Percentiles rank a stretch among this genome's conserved stretches.
These are phyloP conservation scores for Maconellicoccus hirsutus DNA, from an alignment of 1,140 invertebrate genomes.

Conservation along the genomic window DNA sequence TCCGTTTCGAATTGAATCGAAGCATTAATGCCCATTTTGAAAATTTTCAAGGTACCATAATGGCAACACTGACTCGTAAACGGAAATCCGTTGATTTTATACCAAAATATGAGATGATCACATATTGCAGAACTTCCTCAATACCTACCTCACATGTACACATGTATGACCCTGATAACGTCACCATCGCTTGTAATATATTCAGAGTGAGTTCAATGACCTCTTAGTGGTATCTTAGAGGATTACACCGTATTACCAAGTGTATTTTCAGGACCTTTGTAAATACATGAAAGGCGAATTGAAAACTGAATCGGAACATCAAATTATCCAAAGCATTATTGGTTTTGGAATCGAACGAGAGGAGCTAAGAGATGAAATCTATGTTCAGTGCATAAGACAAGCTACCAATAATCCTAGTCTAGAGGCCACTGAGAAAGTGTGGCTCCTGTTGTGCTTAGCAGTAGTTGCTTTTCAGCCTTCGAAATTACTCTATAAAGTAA, in stretches of 20 bases:
- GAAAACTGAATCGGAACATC: constrained; percentile 66
- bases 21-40: no score
- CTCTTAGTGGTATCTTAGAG: not conserved
- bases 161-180: constrained; percentile 89
- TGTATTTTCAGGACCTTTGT: constrained; percentile 64
- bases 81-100: constrained; percentile 63
- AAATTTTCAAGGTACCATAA: constrained; percentile 51
- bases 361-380: constrained; percentile 77
- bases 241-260: no score
- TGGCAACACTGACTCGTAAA: constrained; percentile 76
- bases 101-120: constrained; percentile 86
- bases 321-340: constrained; percentile 72
- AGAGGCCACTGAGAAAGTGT: constrained; percentile 48
- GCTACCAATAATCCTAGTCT: constrained; percentile 42
- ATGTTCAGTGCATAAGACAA: constrained; percentile 76
- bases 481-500: constrained; percentile 65
- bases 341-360: constrained; percentile 75
- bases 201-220: constrained; percentile 63
- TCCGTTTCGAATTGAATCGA: no score
- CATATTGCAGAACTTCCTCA: constrained; percentile 70
- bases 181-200: constrained; percentile 75
- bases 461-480: constrained; percentile 86
- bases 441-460: constrained; percentile 77
- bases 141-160: constrained; percentile 91
- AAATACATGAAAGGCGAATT: constrained; percentile 77